These are phyloP conservation scores for Pomatorhinus ruficollis DNA, from an alignment of 2,113 vertebrate genomes.

Conservation along the genomic window DNA sequence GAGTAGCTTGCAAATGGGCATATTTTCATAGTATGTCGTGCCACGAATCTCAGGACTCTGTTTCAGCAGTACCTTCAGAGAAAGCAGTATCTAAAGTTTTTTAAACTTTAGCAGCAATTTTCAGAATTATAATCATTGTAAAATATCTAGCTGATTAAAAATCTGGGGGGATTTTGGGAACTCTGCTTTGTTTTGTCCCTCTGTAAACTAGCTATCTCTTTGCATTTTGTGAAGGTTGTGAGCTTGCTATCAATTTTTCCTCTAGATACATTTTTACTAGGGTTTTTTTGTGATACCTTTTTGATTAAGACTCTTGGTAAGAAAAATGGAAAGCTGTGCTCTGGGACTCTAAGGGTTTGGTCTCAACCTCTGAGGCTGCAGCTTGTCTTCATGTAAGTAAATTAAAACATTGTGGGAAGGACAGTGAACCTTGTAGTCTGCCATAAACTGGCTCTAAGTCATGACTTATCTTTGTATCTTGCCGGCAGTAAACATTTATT, in stretches of 20 bases:
- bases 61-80: not conserved
- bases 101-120: not conserved
- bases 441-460: not conserved
- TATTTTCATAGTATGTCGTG: not conserved
- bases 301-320: not conserved
- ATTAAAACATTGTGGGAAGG: not conserved
- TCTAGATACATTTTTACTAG: not conserved
- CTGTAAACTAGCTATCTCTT: not conserved
- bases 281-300: not conserved
- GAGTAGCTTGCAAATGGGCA: not conserved
- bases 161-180: not conserved
- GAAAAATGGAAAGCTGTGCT: not conserved
- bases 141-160: not conserved
- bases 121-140: not conserved
- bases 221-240: not conserved
- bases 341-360: not conserved
- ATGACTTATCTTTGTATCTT: not conserved
- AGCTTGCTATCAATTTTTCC: not conserved
- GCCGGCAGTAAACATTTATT: not conserved
- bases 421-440: not conserved
- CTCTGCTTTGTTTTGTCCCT: not conserved
- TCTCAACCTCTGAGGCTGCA: not conserved
- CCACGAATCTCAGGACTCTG: not conserved
- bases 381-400: not conserved
- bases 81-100: not conserved